Base-by-base conservation (phyloP, 30 jellyfish, hydroid and myxozoan genomes). In the Turritopsis rubra region DNA sequence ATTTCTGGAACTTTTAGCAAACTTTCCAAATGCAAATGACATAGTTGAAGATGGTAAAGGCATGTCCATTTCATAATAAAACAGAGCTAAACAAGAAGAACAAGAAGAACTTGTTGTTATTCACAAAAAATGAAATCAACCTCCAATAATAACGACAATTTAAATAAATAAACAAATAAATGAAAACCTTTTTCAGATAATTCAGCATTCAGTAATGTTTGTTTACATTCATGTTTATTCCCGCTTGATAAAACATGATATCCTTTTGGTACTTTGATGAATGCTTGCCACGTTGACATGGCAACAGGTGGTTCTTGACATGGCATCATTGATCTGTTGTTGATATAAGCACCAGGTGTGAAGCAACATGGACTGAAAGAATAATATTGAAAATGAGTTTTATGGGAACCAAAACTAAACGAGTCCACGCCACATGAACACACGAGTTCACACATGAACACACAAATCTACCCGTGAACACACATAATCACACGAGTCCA, bases 291-390 rank as follows among this genome's bases (percentile, higher is more conserved):
- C 1, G 97, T 91, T 1, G 97, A 80, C 90, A 87, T 79, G 24
- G 97, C 97, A 29, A 86, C 85, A 8, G 97, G 97, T 7, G 97
- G 97, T 66, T 91, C 97, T 83, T 91, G 97, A 75, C 97, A 91
- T 7, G 97, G 97, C 97, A 91, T 91, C 72, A 91, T 31, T 20
- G 97, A 83, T 75, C 97, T 85, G 83, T 91, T 91, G 88, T 86
- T 91, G 68, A 91, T 86, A 83, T 83, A 91, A 9, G 97, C 97
- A 1, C 97, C 97, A 27, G 97, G 97, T 8, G 97, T 86, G 75
- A 86, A 91, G 25, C 93, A 90, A 29, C 88, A 74, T 26, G 88
- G 86, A 25, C 97, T 91, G 54, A 79, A 79, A 79, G 8, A 23
- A n/a, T n/a, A n/a, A 18, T 18, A 23, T 17, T 60, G n/a, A n/a